Evolutionary conservation across 2,888 invertebrate species (phyloP), one percentile per base, ranked within the genome.

Genomic region (Scaptomyza flava): DNA sequence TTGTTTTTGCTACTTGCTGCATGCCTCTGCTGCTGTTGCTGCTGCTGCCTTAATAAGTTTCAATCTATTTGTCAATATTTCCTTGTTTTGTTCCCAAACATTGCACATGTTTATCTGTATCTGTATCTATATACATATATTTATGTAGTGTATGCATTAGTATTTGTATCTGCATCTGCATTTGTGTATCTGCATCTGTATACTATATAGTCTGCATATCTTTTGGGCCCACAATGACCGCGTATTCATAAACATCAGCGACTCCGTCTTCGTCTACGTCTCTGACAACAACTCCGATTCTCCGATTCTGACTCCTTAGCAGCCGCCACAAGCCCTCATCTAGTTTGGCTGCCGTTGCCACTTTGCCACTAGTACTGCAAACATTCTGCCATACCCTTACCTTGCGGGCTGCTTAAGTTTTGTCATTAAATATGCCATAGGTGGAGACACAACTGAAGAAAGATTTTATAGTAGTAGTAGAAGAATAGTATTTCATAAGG

Each of bases 51-150:
- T 82, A 82, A 89, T 84, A 89, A 87, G 82, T 85, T 72, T 78
- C 87, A 89, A 87, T 87, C 82, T 89, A 89, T 89, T 81, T 83
- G 82, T 87, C 82, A 87, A 87, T 89, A 82, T 89, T 82, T 82
- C 66, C 82, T 72, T 87, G 82, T 89, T 84, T 82, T 83, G 79
- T 77, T 77, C 71, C 73, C 80, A 86, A 86, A 88, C 81, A 88
- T 68, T 71, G 60, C 57, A 58, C 65, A 38, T 67, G 65, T 58
- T 62, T 59, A 77, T 70, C 59, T 62, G 72, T 47, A 48, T 66
- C 47, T 63, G 56, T 42, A 43, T 51, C 20, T 27, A 36, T 45
- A 54, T 11, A 33, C 2, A 23, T 23, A 23, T 23, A 23, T 23
- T 4, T 36, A 34, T 11, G 36, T 36, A n/a, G 61, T 58, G 66